These are phyloP conservation scores for Halcyon leucocephala DNA, from an alignment of 2,797 vertebrate species.

Conservation along the genomic window DNA sequence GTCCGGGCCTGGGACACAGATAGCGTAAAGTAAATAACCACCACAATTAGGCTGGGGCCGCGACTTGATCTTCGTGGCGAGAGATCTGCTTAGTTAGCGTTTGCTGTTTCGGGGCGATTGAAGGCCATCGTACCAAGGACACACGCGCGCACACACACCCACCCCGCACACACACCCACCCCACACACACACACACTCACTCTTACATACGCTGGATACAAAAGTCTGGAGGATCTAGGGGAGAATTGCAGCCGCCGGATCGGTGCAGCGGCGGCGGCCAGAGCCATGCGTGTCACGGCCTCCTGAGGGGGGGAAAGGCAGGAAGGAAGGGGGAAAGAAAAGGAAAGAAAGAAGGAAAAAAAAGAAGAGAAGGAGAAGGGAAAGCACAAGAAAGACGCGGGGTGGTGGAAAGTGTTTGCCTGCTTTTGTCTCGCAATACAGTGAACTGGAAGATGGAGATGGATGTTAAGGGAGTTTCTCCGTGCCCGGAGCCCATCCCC, in stretches of 20 bases:
- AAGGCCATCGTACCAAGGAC: constrained; percentile 75
- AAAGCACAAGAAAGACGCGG: constrained; percentile 40
- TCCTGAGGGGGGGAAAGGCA: constrained; percentile 66
- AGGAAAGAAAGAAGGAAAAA: background rate
- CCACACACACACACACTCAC: background rate
- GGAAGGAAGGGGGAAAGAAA: background rate
- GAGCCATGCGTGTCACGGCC: constrained; percentile 75
- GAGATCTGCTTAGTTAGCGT: constrained; percentile 54
- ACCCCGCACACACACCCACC: background rate
- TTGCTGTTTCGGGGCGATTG: constrained; percentile 64
- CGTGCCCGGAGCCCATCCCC: constrained; percentile 84
- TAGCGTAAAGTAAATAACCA: constrained; percentile 50
- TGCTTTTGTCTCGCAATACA: constrained; percentile 77
- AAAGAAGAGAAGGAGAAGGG: background rate
- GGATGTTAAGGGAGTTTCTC: constrained; percentile 85
- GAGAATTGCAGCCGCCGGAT: constrained; percentile 30
- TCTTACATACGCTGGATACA: constrained; percentile 6
- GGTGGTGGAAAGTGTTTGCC: constrained; percentile 58
- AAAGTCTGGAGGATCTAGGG: constrained; percentile 60
- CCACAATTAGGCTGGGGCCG: background rate
- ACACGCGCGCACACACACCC: background rate
- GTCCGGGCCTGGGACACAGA: constrained; percentile 47
- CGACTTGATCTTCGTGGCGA: constrained; percentile 19
- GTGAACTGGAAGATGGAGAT: constrained; percentile 87
- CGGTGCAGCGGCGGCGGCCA: constrained; percentile 34